Evolutionary conservation across 2,888 invertebrate genomes (phyloP).

Genomic region (Parascotia fuliginaria): DNA sequence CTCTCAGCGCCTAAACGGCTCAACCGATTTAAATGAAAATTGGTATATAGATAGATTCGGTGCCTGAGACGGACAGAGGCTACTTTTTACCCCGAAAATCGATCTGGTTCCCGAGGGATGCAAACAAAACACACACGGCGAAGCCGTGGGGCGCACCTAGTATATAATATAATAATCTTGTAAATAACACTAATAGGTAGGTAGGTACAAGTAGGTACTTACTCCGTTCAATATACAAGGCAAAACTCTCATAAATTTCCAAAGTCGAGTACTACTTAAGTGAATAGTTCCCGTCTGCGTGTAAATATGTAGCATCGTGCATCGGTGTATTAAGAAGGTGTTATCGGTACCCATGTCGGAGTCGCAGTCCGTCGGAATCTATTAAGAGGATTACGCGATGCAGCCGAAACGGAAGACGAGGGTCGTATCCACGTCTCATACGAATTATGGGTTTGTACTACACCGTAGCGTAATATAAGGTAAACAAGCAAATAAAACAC

Average conservation of each 20-base stretch:
- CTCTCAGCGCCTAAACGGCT: too few relatives aligned
- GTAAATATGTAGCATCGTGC: conserved; percentile 15
- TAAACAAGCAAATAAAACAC: neutral
- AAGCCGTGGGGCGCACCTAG: too few relatives aligned
- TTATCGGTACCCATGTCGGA: conserved; percentile 42
- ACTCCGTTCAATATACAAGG: neutral
- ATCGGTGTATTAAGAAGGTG: conserved; percentile 33
- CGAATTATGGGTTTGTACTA: conserved; percentile 51
- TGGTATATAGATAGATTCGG: too few relatives aligned
- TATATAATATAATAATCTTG: too few relatives aligned
- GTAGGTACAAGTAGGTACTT: too few relatives aligned
- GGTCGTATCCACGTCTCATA: conserved; percentile 76
- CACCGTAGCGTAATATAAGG: conserved; percentile 49
- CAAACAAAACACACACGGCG: too few relatives aligned
- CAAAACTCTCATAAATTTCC: conserved; percentile 10
- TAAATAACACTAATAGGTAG: too few relatives aligned
- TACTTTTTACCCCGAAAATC: too few relatives aligned
- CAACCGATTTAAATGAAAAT: too few relatives aligned
- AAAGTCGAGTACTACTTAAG: conserved; percentile 12
- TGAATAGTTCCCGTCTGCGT: conserved; percentile 18
- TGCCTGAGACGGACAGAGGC: too few relatives aligned
- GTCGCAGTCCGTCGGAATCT: conserved; percentile 79
- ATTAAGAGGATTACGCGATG: conserved; percentile 84
- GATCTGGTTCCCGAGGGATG: too few relatives aligned
- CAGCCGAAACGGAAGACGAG: conserved; percentile 72